Evolutionary conservation across 2,888 invertebrate species (phyloP).

Genomic region (Allolobophora icterica): DNA sequence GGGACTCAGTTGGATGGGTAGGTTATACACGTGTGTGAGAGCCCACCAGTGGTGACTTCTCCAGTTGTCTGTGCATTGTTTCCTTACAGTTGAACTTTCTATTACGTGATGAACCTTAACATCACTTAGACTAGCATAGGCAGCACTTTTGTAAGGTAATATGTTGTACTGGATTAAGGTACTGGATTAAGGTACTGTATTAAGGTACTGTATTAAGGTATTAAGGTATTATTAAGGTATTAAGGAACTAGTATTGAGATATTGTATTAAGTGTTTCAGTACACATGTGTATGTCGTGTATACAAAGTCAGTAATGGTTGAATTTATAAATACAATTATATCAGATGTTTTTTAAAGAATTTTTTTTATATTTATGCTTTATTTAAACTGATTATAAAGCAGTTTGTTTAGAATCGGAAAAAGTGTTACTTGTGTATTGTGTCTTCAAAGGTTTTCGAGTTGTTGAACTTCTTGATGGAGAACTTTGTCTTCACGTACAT

Average conservation of each 20-base stretch:
- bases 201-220: no score
- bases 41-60: background rate
- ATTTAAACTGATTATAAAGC: background rate
- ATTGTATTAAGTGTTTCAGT: background rate
- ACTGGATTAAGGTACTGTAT: no score
- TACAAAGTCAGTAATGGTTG: background rate
- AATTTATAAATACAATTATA: background rate
- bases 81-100: background rate
- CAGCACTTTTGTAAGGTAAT: background rate
- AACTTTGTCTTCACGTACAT: conserved; percentile 98
- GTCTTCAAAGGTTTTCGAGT: conserved; percentile 75
- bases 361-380: background rate
- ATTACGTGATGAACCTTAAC: background rate
- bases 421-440: background rate
- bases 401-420: background rate
- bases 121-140: background rate
- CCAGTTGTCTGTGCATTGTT: background rate
- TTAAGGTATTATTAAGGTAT: no score
- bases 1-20: background rate
- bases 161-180: background rate
- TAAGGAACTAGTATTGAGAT: no score
- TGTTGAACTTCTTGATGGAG: conserved; percentile 93
- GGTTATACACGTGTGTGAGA: background rate
- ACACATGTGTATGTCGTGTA: background rate
- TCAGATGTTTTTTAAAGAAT: background rate